phyloP scores from a whole-genome alignment of 1,140 invertebrate genomes.

The Diabrotica undecimpunctata region DNA sequence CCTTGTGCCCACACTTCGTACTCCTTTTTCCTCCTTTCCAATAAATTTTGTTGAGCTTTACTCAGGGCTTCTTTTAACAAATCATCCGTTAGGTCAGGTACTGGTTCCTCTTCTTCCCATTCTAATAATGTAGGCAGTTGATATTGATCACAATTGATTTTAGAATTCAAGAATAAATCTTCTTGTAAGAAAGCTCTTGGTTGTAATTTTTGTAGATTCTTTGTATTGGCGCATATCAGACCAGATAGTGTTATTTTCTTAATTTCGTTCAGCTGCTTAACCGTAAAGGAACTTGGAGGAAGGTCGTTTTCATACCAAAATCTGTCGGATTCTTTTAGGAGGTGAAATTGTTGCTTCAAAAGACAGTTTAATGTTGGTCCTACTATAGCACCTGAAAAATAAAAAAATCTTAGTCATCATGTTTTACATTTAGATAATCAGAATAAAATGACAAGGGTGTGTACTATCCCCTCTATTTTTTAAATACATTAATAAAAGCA shows the following conservation, averaged over 20 bases:
- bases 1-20: slow-evolving; percentile 69
- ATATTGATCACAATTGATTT: slow-evolving; percentile 72
- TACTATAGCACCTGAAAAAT: slow-evolving; percentile 57
- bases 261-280: slow-evolving; percentile 82
- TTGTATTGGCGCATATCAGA: slow-evolving; percentile 79
- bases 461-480: too few relatives aligned
- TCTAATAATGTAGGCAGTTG: slow-evolving; percentile 58
- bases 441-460: too few relatives aligned
- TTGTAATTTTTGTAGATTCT: slow-evolving; percentile 62
- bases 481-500: too few relatives aligned
- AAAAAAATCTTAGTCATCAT: not conserved
- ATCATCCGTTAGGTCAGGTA: slow-evolving; percentile 50
- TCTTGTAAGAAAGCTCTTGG: slow-evolving; percentile 82
- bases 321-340: slow-evolving; percentile 76
- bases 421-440: too few relatives aligned
- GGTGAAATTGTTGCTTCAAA: slow-evolving; percentile 73
- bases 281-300: slow-evolving; percentile 78
- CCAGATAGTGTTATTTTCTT: slow-evolving; percentile 77
- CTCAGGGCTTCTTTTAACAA: slow-evolving; percentile 63
- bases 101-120: slow-evolving; percentile 58
- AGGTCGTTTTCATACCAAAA: slow-evolving; percentile 97
- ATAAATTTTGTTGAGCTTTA: slow-evolving; percentile 70
- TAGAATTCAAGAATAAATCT: slow-evolving; percentile 83
- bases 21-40: slow-evolving; percentile 67
- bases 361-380: slow-evolving; percentile 84